Percentiles rank a stretch among this genome's conserved stretches.
Conservation (phyloP, 2,888 invertebrate genomes). For the Callinectes sapidus region DNA sequence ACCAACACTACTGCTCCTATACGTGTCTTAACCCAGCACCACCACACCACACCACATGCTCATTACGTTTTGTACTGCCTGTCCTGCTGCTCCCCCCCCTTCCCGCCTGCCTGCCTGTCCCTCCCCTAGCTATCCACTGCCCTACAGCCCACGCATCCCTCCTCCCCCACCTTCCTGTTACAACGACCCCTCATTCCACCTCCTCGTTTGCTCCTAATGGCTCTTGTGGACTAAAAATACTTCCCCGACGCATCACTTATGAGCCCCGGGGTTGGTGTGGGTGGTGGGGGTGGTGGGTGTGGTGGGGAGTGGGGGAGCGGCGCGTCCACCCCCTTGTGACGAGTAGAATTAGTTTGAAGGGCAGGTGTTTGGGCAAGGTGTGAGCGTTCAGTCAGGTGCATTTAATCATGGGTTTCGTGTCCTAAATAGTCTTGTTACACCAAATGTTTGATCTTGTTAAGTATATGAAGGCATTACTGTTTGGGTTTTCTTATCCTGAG, state of each 20-base stretch:
- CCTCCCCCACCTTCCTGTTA: background rate
- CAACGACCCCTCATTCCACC: constrained; percentile 32
- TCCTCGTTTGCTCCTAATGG: constrained; percentile 30
- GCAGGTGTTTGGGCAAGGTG: background rate
- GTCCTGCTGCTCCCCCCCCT: too few species aligned
- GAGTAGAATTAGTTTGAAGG: background rate
- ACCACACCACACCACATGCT: background rate
- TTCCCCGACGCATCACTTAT: constrained; percentile 4
- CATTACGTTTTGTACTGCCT: background rate
- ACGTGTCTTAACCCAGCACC: background rate
- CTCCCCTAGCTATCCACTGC: background rate
- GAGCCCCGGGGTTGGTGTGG: background rate
- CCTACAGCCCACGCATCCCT: background rate
- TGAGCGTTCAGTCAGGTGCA: background rate
- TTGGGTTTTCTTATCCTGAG: background rate
- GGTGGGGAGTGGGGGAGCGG: background rate
- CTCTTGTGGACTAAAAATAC: constrained; percentile 29
- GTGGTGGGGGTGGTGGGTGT: too few species aligned
- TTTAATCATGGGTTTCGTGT: background rate
- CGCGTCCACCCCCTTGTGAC: background rate
- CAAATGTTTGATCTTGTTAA: background rate
- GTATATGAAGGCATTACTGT: background rate
- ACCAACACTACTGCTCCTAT: background rate
- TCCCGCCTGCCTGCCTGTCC: background rate
- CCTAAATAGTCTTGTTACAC: background rate